Evolutionary conservation across 2,888 invertebrate species (phyloP).

Genomic region (Pristionchus entomophagus): DNA sequence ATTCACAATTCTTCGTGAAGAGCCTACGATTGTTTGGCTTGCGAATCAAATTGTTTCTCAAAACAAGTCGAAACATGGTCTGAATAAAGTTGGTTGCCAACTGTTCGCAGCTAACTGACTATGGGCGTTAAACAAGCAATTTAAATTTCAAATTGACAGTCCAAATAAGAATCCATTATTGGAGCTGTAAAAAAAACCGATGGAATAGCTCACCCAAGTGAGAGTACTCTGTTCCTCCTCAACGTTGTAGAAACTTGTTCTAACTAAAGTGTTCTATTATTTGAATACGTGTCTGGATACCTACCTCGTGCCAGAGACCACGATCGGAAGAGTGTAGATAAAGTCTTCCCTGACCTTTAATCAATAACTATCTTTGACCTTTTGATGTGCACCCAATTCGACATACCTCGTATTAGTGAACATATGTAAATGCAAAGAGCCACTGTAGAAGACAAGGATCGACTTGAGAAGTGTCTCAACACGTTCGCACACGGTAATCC

Average conservation of each 20-base stretch:
- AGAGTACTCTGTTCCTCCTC: background rate
- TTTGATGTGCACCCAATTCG: background rate
- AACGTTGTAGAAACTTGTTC: conserved; percentile 8
- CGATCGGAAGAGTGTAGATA: background rate
- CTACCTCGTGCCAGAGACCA: background rate
- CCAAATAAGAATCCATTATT: no score
- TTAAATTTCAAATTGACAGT: no score
- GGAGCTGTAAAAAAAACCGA: no score
- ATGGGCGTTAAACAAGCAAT: no score
- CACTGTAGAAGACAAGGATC: background rate
- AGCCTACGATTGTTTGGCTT: no score
- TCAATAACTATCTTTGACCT: background rate
- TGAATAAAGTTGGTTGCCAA: no score
- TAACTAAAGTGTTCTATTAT: background rate
- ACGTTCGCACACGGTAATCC: background rate
- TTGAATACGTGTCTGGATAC: background rate
- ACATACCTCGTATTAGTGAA: background rate
- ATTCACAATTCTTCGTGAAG: no score
- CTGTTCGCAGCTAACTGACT: no score
- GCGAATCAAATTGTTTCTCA: no score
- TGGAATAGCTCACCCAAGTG: background rate
- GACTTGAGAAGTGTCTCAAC: background rate
- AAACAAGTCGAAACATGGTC: no score
- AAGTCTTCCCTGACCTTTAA: background rate
- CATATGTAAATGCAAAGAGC: background rate